Evolutionary conservation across 30 jellyfish, hydroid and myxozoan species (phyloP), one percentile per base, ranked within the genome.

Genomic region (Aurelia aurita complex sp. Pacific): DNA sequence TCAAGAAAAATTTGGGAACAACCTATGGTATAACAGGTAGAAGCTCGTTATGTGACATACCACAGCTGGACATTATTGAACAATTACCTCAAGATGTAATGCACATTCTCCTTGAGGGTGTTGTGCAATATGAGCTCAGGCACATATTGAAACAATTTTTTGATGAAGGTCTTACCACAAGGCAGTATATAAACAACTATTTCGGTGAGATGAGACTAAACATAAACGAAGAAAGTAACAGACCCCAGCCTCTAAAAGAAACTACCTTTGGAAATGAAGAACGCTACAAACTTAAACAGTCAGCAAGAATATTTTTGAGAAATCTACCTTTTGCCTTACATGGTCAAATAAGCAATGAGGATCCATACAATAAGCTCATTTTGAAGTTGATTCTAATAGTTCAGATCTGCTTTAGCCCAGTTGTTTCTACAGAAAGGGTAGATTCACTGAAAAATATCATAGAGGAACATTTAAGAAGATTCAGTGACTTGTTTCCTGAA

Each of bases 391-490:
- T 59, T 3, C 68, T 59, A 4, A 59, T 59, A 59, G 68, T 59
- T 2, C 68, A 59, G 32, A 59, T 59, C 68, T 59, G 68, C 68
- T 59, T 59, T 59, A 59, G 68, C 32, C 68, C 68, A 13, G 68
- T 59, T 13, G 32, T 59, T 13, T 59, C 68, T 13, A 59, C 18
- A 18, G 68, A 59, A 2, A 59, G 68, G 9, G 68, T 59, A 13
- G 29, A 59, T 18, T 38, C 18, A 18, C 11, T 59, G 68, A 15
- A 59, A 59, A 18, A 8, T 59, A 15, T 2, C 4, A 59, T 59
- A 2, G 68, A 59, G 68, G 9, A 2, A 13, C 68, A 59, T 59
- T 15, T 59, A 15, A 59, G 4, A 59, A 15, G 32, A 15, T 59
- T 59, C 68, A 3, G 32, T 13, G 68, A 59, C 5, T 13, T 59